Conservation (phyloP, 2,113 vertebrate genomes). For the Anarrhichthys ocellatus region DNA sequence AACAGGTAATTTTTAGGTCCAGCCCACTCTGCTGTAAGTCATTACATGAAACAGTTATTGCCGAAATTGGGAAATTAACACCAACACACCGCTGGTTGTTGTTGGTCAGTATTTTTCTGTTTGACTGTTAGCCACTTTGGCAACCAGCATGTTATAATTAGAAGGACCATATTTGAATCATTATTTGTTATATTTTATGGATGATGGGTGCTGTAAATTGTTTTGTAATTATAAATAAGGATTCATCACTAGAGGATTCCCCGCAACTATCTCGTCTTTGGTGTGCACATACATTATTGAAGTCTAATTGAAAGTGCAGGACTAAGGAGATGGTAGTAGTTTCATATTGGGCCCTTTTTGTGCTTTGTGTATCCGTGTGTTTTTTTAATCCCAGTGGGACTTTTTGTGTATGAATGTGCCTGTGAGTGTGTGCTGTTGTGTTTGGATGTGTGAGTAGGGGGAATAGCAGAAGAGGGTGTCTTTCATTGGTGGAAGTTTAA, state of each 20-base stretch:
- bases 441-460: conserved; percentile 23
- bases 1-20: conserved; percentile 12
- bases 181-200: conserved; percentile 23
- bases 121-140: conserved; percentile 24
- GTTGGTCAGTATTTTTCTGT: conserved; percentile 12
- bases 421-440: conserved; percentile 12
- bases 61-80: conserved; percentile 44
- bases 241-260: conserved; percentile 43
- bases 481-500: conserved; percentile 61
- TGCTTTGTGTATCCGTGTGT: conserved; percentile 40
- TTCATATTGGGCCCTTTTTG: conserved; percentile 42
- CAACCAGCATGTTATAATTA: neutral
- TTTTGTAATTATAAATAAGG: conserved; percentile 45
- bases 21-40: conserved; percentile 13
- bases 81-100: conserved; percentile 1
- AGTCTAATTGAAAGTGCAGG: conserved; percentile 50
- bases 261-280: conserved; percentile 48
- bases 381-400: conserved; percentile 36
- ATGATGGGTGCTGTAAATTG: conserved; percentile 15
- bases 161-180: neutral
- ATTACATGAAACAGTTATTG: conserved; percentile 29
- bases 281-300: conserved; percentile 67
- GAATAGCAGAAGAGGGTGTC: conserved; percentile 19
- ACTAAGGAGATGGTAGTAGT: conserved; percentile 33
- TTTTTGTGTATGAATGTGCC: neutral